Evolutionary conservation across 35 echinoderm and acorn worm genomes (phyloP).

Genomic region (Ophioderma brevispina): DNA sequence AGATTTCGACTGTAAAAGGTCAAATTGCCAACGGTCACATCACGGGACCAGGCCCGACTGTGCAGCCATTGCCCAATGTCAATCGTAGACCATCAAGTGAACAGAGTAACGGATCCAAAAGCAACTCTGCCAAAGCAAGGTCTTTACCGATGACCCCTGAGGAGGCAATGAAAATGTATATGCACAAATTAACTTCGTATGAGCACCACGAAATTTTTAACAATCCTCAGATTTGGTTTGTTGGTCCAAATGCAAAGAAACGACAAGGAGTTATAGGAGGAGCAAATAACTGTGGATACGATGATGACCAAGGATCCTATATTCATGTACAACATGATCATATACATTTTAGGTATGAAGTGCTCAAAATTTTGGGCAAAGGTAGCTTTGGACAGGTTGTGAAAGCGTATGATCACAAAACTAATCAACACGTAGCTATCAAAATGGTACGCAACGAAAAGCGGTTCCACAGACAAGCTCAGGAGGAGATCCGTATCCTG

Average conservation of each 20-base stretch:
- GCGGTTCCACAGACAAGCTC: constrained; percentile 97
- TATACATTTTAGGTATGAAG: constrained; percentile 95
- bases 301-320: constrained; percentile 99
- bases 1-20: constrained; percentile 39
- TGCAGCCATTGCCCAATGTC: constrained; percentile 68
- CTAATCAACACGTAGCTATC: constrained; percentile 94
- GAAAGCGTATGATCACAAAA: constrained; percentile 99
- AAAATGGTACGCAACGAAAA: constrained; percentile 99
- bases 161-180: constrained; percentile 97
- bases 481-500: constrained; percentile 98
- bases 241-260: constrained; percentile 99
- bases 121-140: constrained; percentile 78
- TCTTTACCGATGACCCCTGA: constrained; percentile 90
- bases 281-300: constrained; percentile 97
- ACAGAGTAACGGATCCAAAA: constrained; percentile 82
- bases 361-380: constrained; percentile 98
- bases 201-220: constrained; percentile 99
- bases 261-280: constrained; percentile 96
- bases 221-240: constrained; percentile 85
- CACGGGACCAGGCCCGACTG: constrained; percentile 31
- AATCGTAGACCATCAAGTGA: constrained; percentile 65
- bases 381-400: constrained; percentile 99
- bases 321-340: constrained; percentile 99
- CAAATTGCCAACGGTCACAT: constrained; percentile 50
- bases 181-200: constrained; percentile 98